phyloP scores from a whole-genome alignment of 2,888 invertebrate species.

The Teinopalpus imperialis region DNA sequence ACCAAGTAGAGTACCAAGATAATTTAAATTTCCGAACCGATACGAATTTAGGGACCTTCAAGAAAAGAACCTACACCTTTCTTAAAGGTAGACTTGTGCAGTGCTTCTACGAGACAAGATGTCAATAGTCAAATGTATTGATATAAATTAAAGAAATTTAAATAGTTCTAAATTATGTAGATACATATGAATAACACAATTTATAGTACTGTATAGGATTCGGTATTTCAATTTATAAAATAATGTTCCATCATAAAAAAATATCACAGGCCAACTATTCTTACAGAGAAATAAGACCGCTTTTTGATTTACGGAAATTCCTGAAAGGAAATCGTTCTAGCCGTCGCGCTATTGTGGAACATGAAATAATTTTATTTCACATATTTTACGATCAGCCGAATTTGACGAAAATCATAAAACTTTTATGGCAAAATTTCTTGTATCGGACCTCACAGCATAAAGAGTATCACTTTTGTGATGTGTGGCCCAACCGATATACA shows the following conservation, averaged over 20 bases:
- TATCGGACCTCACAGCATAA: slow-evolving; percentile 5
- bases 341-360: slow-evolving; percentile 34
- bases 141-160: too few species aligned
- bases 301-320: slow-evolving; percentile 17
- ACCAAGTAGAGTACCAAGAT: too few species aligned
- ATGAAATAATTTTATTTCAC: slow-evolving; percentile 62
- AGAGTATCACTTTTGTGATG: neutral
- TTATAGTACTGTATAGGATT: too few species aligned
- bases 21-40: too few species aligned
- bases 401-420: slow-evolving; percentile 17
- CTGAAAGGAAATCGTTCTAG: slow-evolving; percentile 17
- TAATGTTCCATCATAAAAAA: neutral
- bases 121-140: too few species aligned
- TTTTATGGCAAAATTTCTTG: slow-evolving; percentile 46
- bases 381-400: slow-evolving; percentile 40
- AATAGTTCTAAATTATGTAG: too few species aligned
- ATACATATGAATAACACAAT: too few species aligned
- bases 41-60: too few species aligned
- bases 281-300: neutral
- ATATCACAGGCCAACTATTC: neutral
- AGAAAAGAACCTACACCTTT: too few species aligned
- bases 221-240: neutral
- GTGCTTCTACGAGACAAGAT: too few species aligned
- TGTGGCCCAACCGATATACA: neutral
- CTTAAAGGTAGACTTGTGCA: too few species aligned